Base-by-base conservation (phyloP, 2,113 vertebrate genomes). In the Miniopterus natalensis region DNA sequence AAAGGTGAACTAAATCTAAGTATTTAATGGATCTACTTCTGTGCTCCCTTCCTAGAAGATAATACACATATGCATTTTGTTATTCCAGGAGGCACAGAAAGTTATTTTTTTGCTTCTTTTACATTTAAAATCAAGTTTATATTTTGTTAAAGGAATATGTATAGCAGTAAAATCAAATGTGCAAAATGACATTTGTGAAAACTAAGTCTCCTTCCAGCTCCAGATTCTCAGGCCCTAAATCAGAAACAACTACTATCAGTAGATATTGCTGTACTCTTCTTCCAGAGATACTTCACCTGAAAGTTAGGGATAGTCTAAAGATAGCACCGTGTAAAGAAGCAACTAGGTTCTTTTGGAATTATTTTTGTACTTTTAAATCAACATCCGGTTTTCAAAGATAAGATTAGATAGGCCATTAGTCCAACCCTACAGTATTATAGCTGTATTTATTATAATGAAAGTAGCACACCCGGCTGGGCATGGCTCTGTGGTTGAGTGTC, bases 281-380 rank as follows among this genome's bases (percentile, higher is more conserved):
- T 77, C 51, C 27, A 63, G 42, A 84, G 42, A 74, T 51, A 68
- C 31, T 65, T 75, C 61, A 42, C 42, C 47, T 68, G 77, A 29
- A 84, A 53, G 21, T 61, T 12, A 90, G 53, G 15, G 79, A 20
- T 85, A 68, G 45, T 77, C 45, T 71, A 63, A 53, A 92, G 45
- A 49, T 14, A 42, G 75, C 8, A 59, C n/a, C 68, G 45, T 25
- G 36, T 51, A 78, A 84, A 27, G 15, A 84, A 84, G 36, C 63
- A n/a, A 75, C 51, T 29, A 61, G 66, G 59, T 51, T 87, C 55
- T 88, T 80, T 81, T 63, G 51, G 53, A 92, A n/a, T 79, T 84
- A 79, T 66, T 79, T 71, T 73, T 88, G 31, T 84, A 78, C 66
- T 74, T 78, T 66, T 79, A 31, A 88, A 51, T 88, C 31, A 79